Evolutionary conservation across 2,113 vertebrate species (phyloP), one percentile per base, ranked within the genome.

Genomic region (Pholis gunnellus): DNA sequence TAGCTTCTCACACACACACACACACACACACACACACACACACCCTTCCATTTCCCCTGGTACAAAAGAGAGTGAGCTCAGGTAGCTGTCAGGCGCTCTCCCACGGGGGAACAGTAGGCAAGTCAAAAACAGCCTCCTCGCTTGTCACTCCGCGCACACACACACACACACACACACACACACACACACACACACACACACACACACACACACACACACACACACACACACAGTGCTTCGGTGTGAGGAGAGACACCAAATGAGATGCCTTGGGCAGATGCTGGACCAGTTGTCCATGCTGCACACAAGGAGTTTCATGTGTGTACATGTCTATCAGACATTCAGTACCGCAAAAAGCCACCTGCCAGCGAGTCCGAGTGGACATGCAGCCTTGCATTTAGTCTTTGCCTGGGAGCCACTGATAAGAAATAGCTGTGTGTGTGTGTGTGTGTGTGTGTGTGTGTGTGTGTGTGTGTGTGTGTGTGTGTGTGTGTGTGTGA

Each of bases 31-130:
- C 72, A 60, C 79, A 76, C 78, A 79, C 61, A 73, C 72, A 57
- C 56, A 34, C 67, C 54, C 59, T 57, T 75, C 48, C 54, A 64
- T 75, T 70, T 54, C 36, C 59, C 60, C 50, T 44, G 54, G 82
- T 89, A 91, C 76, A 87, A 90, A 88, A 84, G 86, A 84, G 84
- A 84, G 86, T 50, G 80, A 92, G 89, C 89, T 87, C 92, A 91
- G 91, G 91, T 94, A 93, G 88, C 94, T 93, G 91, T 94, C 94
- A 94, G 81, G 75, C 48, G 84, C 77, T 81, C 74, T 84, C 85
- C 92, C 88, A 89, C 82, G 76, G 93, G 93, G 92, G 90, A 94
- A 91, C 90, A 91, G 85, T 93, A 83, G 83, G 82, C 91, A 89
- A 90, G 92, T 92, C 92, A 87, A 85, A 89, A 93, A 89, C 89